phyloP scores from a whole-genome alignment of 2,797 vertebrate species.

The Antennarius maculatus region DNA sequence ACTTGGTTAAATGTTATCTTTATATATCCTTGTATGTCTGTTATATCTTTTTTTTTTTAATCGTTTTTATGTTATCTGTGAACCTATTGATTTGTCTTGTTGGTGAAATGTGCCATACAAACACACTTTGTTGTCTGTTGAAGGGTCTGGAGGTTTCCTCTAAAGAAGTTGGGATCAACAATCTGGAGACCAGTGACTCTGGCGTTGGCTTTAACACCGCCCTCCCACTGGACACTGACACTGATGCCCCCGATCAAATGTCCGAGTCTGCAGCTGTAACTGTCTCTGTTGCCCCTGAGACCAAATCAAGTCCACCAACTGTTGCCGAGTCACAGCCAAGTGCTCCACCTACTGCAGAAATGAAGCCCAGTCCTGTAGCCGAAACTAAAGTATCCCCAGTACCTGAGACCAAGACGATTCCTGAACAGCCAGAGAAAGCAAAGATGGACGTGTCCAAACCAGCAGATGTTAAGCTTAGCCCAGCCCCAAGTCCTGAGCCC shows the following conservation, averaged over 20 bases:
- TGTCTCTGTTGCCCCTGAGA: constrained; percentile 63
- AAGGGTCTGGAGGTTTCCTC: constrained; percentile 86
- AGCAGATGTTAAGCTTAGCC: constrained; percentile 70
- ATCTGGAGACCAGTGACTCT: constrained; percentile 85
- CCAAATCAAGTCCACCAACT: constrained; percentile 55
- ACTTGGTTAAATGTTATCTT: constrained; percentile 20
- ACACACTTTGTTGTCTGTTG: constrained; percentile 31
- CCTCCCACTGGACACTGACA: constrained; percentile 85
- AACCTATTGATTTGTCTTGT: constrained; percentile 12
- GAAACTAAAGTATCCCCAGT: constrained; percentile 58
- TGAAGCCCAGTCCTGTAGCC: constrained; percentile 52
- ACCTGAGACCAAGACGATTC: constrained; percentile 58
- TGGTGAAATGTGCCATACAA: background rate
- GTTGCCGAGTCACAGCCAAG: constrained; percentile 59
- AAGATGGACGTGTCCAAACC: constrained; percentile 67
- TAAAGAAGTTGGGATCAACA: constrained; percentile 80
- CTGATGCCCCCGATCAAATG: constrained; percentile 77
- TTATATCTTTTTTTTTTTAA: constrained; percentile 5
- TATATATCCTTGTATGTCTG: constrained; percentile 29
- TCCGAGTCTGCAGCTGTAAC: constrained; percentile 73
- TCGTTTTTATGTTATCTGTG: constrained; percentile 1
- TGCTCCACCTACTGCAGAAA: constrained; percentile 54
- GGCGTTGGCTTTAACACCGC: constrained; percentile 85
- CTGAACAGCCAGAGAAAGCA: constrained; percentile 52
- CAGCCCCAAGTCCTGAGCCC: constrained; percentile 68